phyloP scores from a whole-genome alignment of 2,797 vertebrate genomes.

The Smutsia gigantea region DNA sequence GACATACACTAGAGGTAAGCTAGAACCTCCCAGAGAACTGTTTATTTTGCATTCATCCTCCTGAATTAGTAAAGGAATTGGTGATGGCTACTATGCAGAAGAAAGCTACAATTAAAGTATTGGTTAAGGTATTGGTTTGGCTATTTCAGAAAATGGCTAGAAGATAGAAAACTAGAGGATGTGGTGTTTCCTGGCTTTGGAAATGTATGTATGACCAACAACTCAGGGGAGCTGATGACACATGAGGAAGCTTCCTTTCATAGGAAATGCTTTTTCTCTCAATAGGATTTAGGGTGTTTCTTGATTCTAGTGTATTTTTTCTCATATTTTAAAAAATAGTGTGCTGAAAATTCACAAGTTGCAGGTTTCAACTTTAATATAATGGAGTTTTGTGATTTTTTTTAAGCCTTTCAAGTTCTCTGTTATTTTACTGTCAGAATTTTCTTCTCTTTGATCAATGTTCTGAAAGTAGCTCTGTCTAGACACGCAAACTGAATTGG shows the following conservation, averaged over 20 bases:
- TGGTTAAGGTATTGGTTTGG: not conserved
- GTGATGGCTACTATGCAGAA: not conserved
- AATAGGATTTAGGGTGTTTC: constrained; percentile 33
- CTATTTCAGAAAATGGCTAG: not conserved
- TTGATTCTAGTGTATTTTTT: constrained; percentile 32
- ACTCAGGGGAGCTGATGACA: not conserved
- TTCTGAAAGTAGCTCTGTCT: constrained; percentile 58
- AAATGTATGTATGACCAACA: not conserved
- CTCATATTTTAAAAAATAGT: constrained; percentile 58
- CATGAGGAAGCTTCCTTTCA: not conserved
- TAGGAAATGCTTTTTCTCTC: constrained; percentile 49
- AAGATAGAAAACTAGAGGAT: not conserved
- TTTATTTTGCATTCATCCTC: constrained; percentile 25
- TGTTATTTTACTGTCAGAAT: constrained; percentile 66
- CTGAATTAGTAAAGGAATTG: not conserved
- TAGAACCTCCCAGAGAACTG: not conserved
- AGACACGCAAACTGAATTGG: constrained; percentile 47
- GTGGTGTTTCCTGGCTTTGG: not conserved
- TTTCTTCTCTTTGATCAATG: constrained; percentile 49
- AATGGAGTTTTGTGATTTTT: constrained; percentile 32
- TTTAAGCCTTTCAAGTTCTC: constrained; percentile 61
- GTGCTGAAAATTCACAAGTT: constrained; percentile 75
- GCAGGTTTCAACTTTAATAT: constrained; percentile 64
- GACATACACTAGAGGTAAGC: not conserved
- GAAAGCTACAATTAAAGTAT: not conserved